Percentiles rank a stretch among this genome's conserved stretches.
phyloP scores from a whole-genome alignment of 2,888 invertebrate genomes.

The Myathropa florea region DNA sequence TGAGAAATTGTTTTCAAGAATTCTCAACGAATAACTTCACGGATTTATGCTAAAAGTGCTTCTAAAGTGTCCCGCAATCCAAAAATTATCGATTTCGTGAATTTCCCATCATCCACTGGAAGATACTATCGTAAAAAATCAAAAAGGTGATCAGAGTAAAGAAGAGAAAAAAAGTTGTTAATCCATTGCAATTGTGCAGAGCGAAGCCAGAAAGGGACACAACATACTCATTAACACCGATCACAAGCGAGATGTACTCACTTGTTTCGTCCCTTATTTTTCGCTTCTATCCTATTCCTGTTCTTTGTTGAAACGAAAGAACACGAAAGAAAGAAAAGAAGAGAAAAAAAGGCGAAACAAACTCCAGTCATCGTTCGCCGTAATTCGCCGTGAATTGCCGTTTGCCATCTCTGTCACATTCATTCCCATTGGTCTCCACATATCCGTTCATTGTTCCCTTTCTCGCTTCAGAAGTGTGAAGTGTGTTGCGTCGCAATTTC shows the following conservation, averaged over 20 bases:
- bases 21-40: constrained; percentile 41
- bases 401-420: constrained; percentile 53
- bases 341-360: constrained; percentile 27
- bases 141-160: constrained; percentile 61
- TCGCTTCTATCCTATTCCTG: constrained; percentile 20
- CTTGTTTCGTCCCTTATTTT: constrained; percentile 63
- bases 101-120: constrained; percentile 24
- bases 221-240: not conserved
- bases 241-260: constrained; percentile 36
- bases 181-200: constrained; percentile 64
- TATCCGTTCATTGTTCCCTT: constrained; percentile 67
- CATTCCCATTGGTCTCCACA: constrained; percentile 49
- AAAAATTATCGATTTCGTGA: constrained; percentile 23
- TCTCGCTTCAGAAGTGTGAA: constrained; percentile 68
- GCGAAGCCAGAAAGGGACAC: constrained; percentile 45
- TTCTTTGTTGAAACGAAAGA: constrained; percentile 34
- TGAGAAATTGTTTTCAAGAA: constrained; percentile 62
- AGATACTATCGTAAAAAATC: constrained; percentile 35
- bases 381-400: constrained; percentile 41
- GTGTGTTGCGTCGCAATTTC: constrained; percentile 71
- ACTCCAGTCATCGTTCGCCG: constrained; percentile 69
- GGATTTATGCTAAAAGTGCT: constrained; percentile 52
- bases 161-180: not conserved
- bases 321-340: constrained; percentile 11
- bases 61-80: constrained; percentile 26